Percentiles rank a stretch among this genome's conserved stretches.
Evolutionary conservation across 23 tunicate species (phyloP).

Genomic region (Ciona savignyi): DNA sequence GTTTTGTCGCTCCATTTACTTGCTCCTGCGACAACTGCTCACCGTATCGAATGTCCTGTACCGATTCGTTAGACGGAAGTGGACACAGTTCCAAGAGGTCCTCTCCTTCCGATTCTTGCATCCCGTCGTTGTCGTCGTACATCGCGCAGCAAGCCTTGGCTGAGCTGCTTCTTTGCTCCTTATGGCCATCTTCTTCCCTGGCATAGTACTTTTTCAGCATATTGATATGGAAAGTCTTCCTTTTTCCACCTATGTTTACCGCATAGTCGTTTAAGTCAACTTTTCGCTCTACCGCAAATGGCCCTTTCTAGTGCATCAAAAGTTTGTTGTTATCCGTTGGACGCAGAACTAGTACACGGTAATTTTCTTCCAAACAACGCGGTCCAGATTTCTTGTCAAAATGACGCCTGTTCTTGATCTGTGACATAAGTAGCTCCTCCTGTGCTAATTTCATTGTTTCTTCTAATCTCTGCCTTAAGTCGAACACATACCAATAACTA

Average conservation of each 20-base stretch:
- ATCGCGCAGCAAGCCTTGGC: neutral
- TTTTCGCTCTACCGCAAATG: conserved; percentile 2
- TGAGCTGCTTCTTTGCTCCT: neutral
- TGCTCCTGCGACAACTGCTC: neutral
- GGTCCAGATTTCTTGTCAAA: too few relatives aligned
- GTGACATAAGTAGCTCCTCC: neutral
- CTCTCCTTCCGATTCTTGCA: conserved; percentile 1
- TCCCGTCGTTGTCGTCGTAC: too few relatives aligned
- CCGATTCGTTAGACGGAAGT: too few relatives aligned
- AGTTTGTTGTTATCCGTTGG: conserved; percentile 21
- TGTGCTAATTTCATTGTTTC: neutral
- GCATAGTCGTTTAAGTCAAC: neutral
- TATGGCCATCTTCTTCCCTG: neutral
- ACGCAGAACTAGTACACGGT: too few relatives aligned
- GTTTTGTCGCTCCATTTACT: neutral
- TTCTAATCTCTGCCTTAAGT: conserved; percentile 8
- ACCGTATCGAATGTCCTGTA: too few relatives aligned
- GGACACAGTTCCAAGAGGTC: neutral
- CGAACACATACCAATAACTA: neutral
- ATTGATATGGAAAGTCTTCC: neutral
- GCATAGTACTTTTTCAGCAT: conserved; percentile 10
- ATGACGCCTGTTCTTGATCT: neutral
- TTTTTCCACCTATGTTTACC: neutral
- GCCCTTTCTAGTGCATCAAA: conserved; percentile 13
- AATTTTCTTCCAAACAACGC: too few relatives aligned